Percentiles rank a stretch among this genome's conserved stretches.
These are phyloP conservation scores for Clusia tigrina DNA, from an alignment of 2,888 invertebrate genomes.

Conservation along the genomic window DNA sequence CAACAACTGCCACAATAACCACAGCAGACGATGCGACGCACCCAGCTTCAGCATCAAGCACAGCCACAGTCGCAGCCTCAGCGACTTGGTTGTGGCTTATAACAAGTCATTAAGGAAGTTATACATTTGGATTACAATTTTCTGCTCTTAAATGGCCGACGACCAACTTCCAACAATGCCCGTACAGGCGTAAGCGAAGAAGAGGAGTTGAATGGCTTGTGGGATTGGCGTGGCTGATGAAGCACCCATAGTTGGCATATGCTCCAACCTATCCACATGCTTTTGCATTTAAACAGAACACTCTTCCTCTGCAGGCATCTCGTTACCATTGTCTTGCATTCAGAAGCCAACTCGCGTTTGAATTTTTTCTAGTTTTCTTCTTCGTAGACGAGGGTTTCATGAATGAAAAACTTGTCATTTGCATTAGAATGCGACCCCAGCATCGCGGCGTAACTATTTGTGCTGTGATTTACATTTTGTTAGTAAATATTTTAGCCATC, in stretches of 20 bases:
- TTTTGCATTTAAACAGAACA: too few species aligned
- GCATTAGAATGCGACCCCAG: neutral
- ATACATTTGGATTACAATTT: constrained; percentile 32
- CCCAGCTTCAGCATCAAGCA: neutral
- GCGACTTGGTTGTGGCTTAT: neutral
- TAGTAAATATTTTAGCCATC: constrained; percentile 33
- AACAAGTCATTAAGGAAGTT: constrained; percentile 37
- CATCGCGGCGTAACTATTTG: constrained; percentile 7
- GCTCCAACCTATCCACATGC: too few species aligned
- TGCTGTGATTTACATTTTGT: constrained; percentile 24
- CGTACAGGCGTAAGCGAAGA: too few species aligned
- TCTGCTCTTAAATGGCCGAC: neutral
- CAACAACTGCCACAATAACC: too few species aligned
- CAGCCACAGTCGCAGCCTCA: neutral
- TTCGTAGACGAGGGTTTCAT: constrained; percentile 2
- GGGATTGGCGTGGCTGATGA: too few species aligned
- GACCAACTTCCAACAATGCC: too few species aligned
- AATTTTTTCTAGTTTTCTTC: constrained; percentile 4
- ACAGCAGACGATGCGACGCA: neutral
- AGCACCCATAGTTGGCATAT: too few species aligned
- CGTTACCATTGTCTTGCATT: neutral
- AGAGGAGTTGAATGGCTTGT: too few species aligned
- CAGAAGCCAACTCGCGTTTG: neutral
- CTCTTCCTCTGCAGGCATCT: constrained; percentile 12
- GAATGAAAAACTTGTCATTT: neutral